Evolutionary conservation across 2,888 invertebrate species (phyloP).

Genomic region (Thelaira solivaga): DNA sequence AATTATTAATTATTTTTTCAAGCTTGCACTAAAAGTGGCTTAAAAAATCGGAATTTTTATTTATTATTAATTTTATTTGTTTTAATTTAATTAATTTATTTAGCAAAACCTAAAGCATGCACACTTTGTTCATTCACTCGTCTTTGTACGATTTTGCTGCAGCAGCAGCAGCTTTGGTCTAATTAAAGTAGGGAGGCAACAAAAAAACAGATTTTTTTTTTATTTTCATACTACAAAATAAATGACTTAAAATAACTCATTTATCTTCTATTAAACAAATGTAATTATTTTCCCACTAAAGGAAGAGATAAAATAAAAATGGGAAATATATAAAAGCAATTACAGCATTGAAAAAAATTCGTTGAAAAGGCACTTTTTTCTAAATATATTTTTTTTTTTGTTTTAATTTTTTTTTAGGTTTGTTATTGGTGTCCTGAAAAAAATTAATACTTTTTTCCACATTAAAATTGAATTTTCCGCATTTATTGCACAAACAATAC

Average conservation of each 20-base stretch:
- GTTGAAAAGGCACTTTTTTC: background rate
- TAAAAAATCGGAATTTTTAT: no score
- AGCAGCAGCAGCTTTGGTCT: conserved; percentile 2
- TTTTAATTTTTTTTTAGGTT: no score
- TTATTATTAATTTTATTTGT: no score
- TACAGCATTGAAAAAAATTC: conserved; percentile 31
- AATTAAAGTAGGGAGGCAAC: background rate
- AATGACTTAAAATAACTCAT: conserved; percentile 61
- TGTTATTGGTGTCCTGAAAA: no score
- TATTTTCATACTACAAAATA: conserved; percentile 49
- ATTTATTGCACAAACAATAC: no score
- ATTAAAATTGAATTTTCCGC: background rate
- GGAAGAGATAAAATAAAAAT: conserved; percentile 15
- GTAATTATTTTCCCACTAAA: conserved; percentile 51
- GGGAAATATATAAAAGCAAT: conserved; percentile 43
- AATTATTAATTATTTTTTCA: no score
- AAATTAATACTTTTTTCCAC: background rate
- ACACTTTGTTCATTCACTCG: no score
- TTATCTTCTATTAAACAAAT: conserved; percentile 61
- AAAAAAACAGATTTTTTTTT: background rate
- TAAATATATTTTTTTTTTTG: background rate
- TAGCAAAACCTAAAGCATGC: no score
- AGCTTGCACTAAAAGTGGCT: no score
- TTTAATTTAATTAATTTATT: no score
- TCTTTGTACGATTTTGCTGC: conserved; percentile 9